These are phyloP conservation scores for Tenualosa thibaudeaui DNA, from an alignment of 2,797 vertebrate genomes.

Conservation along the genomic window DNA sequence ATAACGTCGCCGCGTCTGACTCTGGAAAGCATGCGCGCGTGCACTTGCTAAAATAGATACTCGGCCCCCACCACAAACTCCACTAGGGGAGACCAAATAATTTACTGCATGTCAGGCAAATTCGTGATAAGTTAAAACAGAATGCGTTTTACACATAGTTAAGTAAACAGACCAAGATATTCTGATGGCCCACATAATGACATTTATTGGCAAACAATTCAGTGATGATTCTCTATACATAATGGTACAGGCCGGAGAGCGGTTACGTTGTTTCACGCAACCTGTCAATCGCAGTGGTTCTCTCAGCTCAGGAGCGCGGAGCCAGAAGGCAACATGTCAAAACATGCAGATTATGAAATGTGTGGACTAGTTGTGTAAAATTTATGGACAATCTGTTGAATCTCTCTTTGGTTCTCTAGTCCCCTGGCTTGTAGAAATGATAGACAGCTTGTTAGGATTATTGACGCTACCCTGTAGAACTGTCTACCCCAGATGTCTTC, in stretches of 20 bases:
- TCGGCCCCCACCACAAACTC: background rate
- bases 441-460: too few relatives aligned
- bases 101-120: background rate
- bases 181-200: background rate
- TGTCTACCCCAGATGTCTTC: too few relatives aligned
- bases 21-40: background rate
- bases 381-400: too few relatives aligned
- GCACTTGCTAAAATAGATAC: constrained; percentile 1
- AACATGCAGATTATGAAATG: too few relatives aligned
- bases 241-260: background rate
- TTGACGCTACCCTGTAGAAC: too few relatives aligned
- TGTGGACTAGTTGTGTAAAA: too few relatives aligned
- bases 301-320: too few relatives aligned
- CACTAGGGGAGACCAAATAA: background rate
- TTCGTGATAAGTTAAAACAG: background rate
- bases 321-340: too few relatives aligned
- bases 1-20: background rate
- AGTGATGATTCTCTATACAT: background rate
- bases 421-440: too few relatives aligned
- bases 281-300: too few relatives aligned
- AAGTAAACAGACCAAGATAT: background rate
- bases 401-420: too few relatives aligned
- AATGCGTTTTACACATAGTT: background rate
- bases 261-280: too few relatives aligned
- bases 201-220: background rate